These are phyloP conservation scores for Antheraea assamensis DNA, from an alignment of 2,888 invertebrate species.

Conservation along the genomic window DNA sequence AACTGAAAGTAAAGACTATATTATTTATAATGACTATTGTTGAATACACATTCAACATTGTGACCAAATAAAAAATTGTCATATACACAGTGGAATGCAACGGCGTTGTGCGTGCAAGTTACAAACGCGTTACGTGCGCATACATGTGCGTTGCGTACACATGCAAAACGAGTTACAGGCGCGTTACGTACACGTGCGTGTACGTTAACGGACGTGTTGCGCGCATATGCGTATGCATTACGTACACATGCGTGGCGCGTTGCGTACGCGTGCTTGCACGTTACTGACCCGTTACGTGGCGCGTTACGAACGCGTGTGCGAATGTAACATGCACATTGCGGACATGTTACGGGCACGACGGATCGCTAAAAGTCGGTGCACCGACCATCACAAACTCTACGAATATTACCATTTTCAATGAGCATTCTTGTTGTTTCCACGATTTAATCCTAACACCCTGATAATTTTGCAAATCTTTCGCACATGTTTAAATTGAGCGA, in stretches of 20 bases:
- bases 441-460: constrained; percentile 1
- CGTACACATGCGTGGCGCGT: background rate
- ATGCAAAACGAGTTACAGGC: too few relatives aligned
- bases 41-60: background rate
- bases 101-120: background rate
- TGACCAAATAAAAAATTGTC: constrained; percentile 1
- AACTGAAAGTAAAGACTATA: background rate
- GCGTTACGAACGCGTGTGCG: too few relatives aligned
- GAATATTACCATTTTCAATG: background rate
- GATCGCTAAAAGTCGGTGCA: background rate
- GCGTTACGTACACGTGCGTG: background rate
- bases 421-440: background rate
- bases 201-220: too few relatives aligned
- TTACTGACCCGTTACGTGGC: too few relatives aligned
- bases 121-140: background rate
- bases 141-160: background rate
- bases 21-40: constrained; percentile 3
- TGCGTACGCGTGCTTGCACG: background rate
- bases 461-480: background rate
- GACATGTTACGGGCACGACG: background rate
- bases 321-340: too few relatives aligned
- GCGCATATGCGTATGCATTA: background rate
- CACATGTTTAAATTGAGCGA: background rate
- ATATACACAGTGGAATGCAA: background rate
- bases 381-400: background rate